phyloP scores from a whole-genome alignment of 1,140 invertebrate genomes.

The Lamellibrachia luymesi region DNA sequence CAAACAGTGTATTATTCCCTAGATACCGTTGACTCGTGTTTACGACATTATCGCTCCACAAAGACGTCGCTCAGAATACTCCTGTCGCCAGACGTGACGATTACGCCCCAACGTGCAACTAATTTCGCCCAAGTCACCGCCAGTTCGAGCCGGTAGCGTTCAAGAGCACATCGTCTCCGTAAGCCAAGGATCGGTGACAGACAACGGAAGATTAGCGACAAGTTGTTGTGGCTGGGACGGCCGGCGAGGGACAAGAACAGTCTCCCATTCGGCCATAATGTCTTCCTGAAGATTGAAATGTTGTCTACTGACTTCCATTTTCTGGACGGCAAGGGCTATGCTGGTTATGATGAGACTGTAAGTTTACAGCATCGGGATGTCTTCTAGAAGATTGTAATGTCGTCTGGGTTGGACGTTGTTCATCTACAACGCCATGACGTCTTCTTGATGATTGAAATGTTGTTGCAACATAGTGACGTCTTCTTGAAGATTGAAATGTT shows the following conservation, averaged over 20 bases:
- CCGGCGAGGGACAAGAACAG: background rate
- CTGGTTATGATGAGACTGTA: background rate
- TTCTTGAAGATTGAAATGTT: no score
- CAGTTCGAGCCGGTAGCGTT: background rate
- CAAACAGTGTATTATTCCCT: no score
- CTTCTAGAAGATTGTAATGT: no score
- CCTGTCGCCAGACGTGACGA: background rate
- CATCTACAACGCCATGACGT: no score
- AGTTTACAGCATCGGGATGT: no score
- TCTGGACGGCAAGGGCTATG: background rate
- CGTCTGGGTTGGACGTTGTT: no score
- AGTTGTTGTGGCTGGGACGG: background rate
- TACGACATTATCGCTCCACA: background rate
- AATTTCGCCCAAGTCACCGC: background rate
- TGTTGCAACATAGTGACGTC: no score
- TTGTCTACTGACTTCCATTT: background rate
- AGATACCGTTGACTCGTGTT: background rate
- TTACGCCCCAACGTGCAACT: background rate
- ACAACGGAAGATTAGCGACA: background rate
- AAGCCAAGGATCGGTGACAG: background rate
- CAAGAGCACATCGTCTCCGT: background rate
- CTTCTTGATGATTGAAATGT: no score
- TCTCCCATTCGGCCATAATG: background rate
- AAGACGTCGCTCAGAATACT: background rate
- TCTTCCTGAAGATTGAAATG: background rate